Percentiles rank a stretch among this genome's conserved stretches.
Conservation (phyloP, 2,113 vertebrate genomes). For the Mesitornis unicolor region DNA sequence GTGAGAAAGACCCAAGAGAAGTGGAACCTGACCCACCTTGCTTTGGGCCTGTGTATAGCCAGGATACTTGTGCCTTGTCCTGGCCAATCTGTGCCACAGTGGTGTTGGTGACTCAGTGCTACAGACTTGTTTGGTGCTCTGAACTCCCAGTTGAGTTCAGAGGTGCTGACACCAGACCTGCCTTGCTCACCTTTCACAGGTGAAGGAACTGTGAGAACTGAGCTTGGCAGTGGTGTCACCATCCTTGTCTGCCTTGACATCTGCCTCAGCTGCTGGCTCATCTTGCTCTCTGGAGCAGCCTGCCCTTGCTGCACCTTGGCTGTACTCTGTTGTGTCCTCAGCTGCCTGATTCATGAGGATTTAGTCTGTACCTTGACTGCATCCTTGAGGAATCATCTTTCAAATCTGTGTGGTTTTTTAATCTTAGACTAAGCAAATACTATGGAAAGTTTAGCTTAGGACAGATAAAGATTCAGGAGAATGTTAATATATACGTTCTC, state of each 20-base stretch:
- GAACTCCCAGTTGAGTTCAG: background rate
- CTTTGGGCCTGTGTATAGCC: background rate
- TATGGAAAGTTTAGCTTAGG: background rate
- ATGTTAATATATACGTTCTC: background rate
- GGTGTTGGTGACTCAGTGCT: background rate
- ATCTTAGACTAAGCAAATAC: background rate
- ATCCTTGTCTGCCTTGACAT: background rate
- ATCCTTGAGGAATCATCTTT: background rate
- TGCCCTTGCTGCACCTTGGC: background rate
- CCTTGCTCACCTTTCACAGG: background rate
- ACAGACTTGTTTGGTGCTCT: background rate
- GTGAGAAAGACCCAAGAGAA: background rate
- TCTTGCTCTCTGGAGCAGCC: background rate
- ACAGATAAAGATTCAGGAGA: background rate
- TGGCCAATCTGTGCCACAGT: background rate
- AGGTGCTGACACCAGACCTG: background rate
- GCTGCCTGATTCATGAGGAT: background rate
- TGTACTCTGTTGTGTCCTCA: background rate
- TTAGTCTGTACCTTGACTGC: background rate
- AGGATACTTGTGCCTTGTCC: background rate
- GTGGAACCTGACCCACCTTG: rapidly evolving
- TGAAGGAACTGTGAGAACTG: background rate
- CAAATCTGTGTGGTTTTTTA: background rate
- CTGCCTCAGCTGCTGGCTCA: background rate
- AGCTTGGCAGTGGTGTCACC: background rate